A percentile compares a stretch with the other conserved stretches of the same genome.
phyloP scores from a whole-genome alignment of 37 sponge, comb jelly and placozoan genomes.

The Bolinopsis microptera region DNA sequence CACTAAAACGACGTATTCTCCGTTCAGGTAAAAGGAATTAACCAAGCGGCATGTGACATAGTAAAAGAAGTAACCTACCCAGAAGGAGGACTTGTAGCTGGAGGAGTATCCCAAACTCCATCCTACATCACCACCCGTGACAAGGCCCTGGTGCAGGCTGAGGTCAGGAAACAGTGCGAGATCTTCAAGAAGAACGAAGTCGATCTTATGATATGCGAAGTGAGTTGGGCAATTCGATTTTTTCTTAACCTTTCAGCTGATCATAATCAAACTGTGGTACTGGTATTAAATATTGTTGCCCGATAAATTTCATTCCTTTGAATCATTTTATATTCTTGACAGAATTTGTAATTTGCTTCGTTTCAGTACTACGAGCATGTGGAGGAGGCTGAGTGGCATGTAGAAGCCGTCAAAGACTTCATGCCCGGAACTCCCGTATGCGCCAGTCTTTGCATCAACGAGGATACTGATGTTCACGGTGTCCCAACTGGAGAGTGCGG shows the following conservation, averaged over 20 bases:
- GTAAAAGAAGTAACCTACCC: slow-evolving; percentile 63
- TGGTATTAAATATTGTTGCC: too few species aligned
- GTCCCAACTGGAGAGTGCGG: slow-evolving; percentile 69
- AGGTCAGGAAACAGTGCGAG: slow-evolving; percentile 68
- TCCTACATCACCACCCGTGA: slow-evolving; percentile 48
- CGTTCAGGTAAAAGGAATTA: slow-evolving; percentile 56
- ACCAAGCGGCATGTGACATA: slow-evolving; percentile 67
- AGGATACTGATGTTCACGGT: slow-evolving; percentile 69
- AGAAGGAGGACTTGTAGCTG: slow-evolving; percentile 47
- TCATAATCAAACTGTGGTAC: too few species aligned
- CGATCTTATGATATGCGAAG: slow-evolving; percentile 69
- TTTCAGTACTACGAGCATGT: slow-evolving; percentile 72
- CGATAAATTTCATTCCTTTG: too few species aligned
- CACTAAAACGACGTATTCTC: too few species aligned
- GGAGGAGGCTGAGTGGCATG: slow-evolving; percentile 71
- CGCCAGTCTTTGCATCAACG: slow-evolving; percentile 65
- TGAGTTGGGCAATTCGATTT: too few species aligned
- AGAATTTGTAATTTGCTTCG: too few species aligned
- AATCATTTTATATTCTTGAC: too few species aligned
- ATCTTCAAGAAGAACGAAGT: slow-evolving; percentile 67
- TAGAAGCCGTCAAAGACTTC: slow-evolving; percentile 67
- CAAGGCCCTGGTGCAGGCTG: slow-evolving; percentile 65
- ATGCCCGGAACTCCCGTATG: slow-evolving; percentile 64
- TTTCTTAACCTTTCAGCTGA: too few species aligned
- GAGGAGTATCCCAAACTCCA: slow-evolving; percentile 69